Conservation (phyloP, 2,113 vertebrate species). For the Elaphurus davidianus region DNA sequence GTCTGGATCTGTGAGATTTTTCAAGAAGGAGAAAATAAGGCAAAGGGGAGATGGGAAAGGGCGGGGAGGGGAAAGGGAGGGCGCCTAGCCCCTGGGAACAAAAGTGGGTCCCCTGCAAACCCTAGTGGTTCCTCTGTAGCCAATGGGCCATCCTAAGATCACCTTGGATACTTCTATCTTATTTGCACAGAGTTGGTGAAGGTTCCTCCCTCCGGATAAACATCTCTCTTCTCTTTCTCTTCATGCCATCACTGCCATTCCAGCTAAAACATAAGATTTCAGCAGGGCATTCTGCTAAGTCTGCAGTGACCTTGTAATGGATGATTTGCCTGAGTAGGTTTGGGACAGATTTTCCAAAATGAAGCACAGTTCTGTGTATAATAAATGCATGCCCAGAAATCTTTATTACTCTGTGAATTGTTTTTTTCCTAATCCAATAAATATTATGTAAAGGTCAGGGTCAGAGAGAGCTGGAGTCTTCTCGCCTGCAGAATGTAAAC, state of each 20-base stretch:
- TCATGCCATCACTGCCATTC: not conserved
- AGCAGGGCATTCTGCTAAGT: constrained; percentile 35
- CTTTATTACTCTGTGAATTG: constrained; percentile 59
- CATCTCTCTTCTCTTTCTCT: not conserved
- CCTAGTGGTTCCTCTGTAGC: not conserved
- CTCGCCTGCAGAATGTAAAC: constrained; percentile 62
- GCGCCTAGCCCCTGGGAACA: fast-evolving
- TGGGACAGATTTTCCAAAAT: constrained; percentile 44
- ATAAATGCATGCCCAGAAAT: not conserved
- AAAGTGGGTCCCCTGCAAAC: not conserved
- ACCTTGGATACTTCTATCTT: not conserved
- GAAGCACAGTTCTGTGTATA: constrained; percentile 45
- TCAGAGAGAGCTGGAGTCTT: constrained; percentile 64
- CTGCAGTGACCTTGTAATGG: constrained; percentile 46
- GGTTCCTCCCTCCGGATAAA: not conserved
- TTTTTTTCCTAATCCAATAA: constrained; percentile 56
- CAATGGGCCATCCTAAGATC: not conserved
- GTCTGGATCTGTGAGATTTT: not conserved
- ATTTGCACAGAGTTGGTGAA: not conserved
- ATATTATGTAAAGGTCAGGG: constrained; percentile 61
- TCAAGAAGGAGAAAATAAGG: not conserved
- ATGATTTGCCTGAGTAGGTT: constrained; percentile 52
- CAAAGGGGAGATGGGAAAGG: not conserved
- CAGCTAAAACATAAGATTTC: not conserved
- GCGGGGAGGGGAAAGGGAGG: too few species aligned